Percentiles rank a stretch among this genome's conserved stretches.
These are phyloP conservation scores for Ferdinandea cuprea DNA, from an alignment of 2,888 invertebrate genomes.

Conservation along the genomic window DNA sequence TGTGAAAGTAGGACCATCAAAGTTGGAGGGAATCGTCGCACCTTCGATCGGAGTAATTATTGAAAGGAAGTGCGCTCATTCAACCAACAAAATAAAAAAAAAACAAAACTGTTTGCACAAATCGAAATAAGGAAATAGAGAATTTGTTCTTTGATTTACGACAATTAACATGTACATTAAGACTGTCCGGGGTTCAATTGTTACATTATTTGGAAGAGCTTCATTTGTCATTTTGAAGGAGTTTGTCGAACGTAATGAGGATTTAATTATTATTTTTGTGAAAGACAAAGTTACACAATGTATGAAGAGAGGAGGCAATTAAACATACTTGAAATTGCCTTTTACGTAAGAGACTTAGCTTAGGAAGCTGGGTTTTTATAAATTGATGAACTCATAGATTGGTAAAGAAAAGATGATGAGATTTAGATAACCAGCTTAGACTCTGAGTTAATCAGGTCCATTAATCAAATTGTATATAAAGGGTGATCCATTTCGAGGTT, in stretches of 20 bases:
- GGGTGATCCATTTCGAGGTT: too few relatives aligned
- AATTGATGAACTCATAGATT: too few relatives aligned
- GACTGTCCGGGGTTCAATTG: conserved; percentile 56
- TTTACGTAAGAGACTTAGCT: too few relatives aligned
- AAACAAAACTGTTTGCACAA: conserved; percentile 53
- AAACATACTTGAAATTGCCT: too few relatives aligned
- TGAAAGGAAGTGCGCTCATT: conserved; percentile 8
- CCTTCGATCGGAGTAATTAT: conserved; percentile 23
- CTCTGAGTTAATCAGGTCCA: too few relatives aligned
- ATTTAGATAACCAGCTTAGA: too few relatives aligned
- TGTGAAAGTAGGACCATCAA: conserved; percentile 10
- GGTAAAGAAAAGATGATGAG: too few relatives aligned
- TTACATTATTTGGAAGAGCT: conserved; percentile 41
- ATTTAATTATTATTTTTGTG: conserved; percentile 53
- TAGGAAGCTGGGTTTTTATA: too few relatives aligned
- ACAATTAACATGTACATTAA: conserved; percentile 61
- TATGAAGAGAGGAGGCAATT: background rate
- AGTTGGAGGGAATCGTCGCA: conserved; percentile 19
- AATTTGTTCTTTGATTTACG: conserved; percentile 51
- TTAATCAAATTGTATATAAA: too few relatives aligned
- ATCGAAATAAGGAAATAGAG: conserved; percentile 23
- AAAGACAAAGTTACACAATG: conserved; percentile 37
- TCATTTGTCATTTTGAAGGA: conserved; percentile 65
- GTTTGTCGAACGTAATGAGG: conserved; percentile 60
- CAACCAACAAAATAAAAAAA: too few relatives aligned